Conservation (phyloP, 2,888 invertebrate species). For the Quadriops clusia region DNA sequence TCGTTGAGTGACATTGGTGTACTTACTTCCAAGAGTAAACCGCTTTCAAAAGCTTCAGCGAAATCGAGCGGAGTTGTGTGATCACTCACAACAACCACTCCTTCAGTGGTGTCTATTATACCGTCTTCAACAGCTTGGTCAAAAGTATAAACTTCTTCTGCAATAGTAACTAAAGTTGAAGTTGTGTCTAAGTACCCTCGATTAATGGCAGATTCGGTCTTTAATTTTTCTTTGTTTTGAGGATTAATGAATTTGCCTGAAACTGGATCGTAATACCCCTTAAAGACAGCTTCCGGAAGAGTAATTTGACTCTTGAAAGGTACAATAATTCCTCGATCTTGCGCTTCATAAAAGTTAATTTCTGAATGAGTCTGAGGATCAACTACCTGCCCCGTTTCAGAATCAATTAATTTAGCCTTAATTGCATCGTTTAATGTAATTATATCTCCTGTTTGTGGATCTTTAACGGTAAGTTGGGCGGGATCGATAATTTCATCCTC, state of each 20-base stretch:
- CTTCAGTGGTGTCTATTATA: slow-evolving; percentile 63
- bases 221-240: slow-evolving; percentile 64
- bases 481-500: slow-evolving; percentile 63
- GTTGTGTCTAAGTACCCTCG: slow-evolving; percentile 75
- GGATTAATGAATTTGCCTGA: slow-evolving; percentile 74
- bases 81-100: slow-evolving; percentile 51
- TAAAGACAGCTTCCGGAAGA: slow-evolving; percentile 79
- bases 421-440: slow-evolving; percentile 73
- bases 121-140: slow-evolving; percentile 69
- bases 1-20: slow-evolving; percentile 72
- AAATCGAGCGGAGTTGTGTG: slow-evolving; percentile 57
- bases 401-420: slow-evolving; percentile 61
- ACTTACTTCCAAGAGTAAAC: slow-evolving; percentile 67
- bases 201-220: slow-evolving; percentile 72
- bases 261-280: slow-evolving; percentile 79
- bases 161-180: slow-evolving; percentile 73
- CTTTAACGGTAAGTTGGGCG: slow-evolving; percentile 64
- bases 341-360: slow-evolving; percentile 70
- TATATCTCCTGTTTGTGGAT: slow-evolving; percentile 69
- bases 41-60: slow-evolving; percentile 74
- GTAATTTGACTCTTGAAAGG: slow-evolving; percentile 74
- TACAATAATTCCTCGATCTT: slow-evolving; percentile 69
- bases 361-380: slow-evolving; percentile 65
- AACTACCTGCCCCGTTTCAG: slow-evolving; percentile 63
- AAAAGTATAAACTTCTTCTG: slow-evolving; percentile 71